phyloP scores from a whole-genome alignment of 2,113 vertebrate genomes.

The Calcarius ornatus region DNA sequence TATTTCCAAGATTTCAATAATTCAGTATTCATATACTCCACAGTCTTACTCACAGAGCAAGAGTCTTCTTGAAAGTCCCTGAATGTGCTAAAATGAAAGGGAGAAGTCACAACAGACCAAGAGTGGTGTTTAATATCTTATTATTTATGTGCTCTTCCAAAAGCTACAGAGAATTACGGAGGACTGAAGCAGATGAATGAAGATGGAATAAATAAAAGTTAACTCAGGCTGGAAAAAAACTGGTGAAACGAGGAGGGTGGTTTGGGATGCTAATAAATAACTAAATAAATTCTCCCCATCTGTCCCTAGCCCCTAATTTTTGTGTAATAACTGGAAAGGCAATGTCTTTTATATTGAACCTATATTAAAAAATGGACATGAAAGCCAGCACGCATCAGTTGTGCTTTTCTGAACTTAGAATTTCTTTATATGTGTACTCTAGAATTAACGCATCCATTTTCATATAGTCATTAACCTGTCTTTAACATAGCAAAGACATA shows the following conservation, averaged over 20 bases:
- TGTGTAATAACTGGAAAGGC: neutral
- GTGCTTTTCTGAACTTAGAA: neutral
- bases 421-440: neutral
- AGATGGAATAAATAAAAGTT: neutral
- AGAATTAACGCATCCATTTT: neutral
- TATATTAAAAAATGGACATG: neutral
- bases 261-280: neutral
- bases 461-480: neutral
- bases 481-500: neutral
- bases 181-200: neutral
- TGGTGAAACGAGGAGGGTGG: neutral
- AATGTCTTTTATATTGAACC: neutral
- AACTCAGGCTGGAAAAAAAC: neutral
- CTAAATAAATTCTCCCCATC: neutral
- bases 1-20: conserved; percentile 25
- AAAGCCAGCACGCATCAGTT: neutral
- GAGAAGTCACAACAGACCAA: neutral
- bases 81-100: neutral
- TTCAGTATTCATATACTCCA: neutral
- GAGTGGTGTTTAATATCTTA: neutral
- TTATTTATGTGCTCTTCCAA: conserved; percentile 12
- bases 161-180: neutral
- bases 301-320: neutral
- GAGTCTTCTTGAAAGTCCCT: neutral
- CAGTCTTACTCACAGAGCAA: neutral